phyloP scores from a whole-genome alignment of 2,888 invertebrate species.

The Brachyptera putata region DNA sequence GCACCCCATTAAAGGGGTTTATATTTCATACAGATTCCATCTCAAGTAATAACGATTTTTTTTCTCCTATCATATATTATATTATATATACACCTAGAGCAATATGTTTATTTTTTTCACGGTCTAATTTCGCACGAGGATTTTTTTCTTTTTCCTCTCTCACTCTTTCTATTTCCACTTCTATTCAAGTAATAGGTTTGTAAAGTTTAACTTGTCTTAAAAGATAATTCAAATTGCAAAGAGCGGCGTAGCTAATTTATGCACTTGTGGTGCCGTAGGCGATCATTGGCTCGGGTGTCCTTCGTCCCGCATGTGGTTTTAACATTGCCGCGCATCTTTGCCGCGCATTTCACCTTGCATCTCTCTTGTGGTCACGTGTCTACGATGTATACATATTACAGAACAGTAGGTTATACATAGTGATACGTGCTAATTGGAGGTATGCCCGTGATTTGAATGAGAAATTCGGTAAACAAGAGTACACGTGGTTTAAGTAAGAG shows the following conservation, averaged over 20 bases:
- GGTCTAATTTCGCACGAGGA: conserved; percentile 9
- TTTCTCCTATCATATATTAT: not conserved
- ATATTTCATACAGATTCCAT: not conserved
- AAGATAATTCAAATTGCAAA: too few species aligned
- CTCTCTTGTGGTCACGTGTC: conserved; percentile 6
- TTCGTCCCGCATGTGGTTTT: not conserved
- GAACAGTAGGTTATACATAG: conserved; percentile 2
- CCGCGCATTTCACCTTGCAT: too few species aligned
- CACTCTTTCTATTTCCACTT: too few species aligned
- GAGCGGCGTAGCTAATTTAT: conserved; percentile 13
- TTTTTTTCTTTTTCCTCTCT: not conserved
- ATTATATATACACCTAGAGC: conserved; percentile 6
- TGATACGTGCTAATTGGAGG: conserved; percentile 17
- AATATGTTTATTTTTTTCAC: too few species aligned
- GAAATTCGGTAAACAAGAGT: too few species aligned
- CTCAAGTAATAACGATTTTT: conserved; percentile 15
- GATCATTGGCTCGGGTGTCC: not conserved
- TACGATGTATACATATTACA: not conserved
- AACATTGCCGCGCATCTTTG: not conserved
- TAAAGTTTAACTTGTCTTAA: too few species aligned
- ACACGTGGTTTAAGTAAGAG: too few species aligned
- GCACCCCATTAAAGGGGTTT: too few species aligned
- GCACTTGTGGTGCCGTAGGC: conserved; percentile 6
- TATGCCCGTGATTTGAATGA: conserved; percentile 4
- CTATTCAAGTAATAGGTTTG: conserved; percentile 13